Base-by-base conservation (phyloP, 37 sponge, comb jelly and placozoan genomes). In the Corticium candelabrum region DNA sequence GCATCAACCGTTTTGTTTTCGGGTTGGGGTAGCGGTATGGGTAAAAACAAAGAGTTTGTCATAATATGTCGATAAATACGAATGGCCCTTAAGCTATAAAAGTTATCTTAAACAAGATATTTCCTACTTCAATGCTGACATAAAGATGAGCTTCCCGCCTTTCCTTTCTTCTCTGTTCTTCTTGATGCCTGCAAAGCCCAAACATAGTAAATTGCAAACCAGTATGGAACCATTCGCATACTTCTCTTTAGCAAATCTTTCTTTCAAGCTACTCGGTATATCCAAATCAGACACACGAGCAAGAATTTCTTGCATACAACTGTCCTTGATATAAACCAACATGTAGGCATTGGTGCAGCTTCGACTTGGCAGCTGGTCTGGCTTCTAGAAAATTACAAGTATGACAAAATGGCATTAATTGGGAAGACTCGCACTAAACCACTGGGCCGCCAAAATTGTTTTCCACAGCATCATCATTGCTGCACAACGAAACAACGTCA, bases 321-420 rank as follows among this genome's bases (percentile, higher is more conserved):
- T 68, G 34, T 97, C 86, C 69, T 92, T 85, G 38, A 94, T 82
- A 41, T 97, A 97, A 40, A 94, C 95, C 86, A 97, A 81, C 99
- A 97, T 97, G 85, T 97, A 97, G 11, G 99, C 99, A 82, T 87
- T 97, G 41, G 99, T 97, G 72, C 92, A 94, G 82, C 85, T 90
- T 30, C 99, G 75, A 21, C 77, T 31, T 39, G 71, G 57, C 82
- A 38, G 83, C 78, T 82, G 73, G 41, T 80, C 21, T 84, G 21
- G 39, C 29, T 39, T 2, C 38, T n/a, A 1, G 2, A 80, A 34
- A 75, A 1, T 75, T 11, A 37, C 7, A 7, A 11, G n/a, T 79
- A 80, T 80, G 3, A 15, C 76, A 79, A 78, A 21, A 40, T n/a
- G 75, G 21, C 39, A 41, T 1, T 37, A 32, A 27, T 21, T 34